Percentiles rank a stretch among this genome's conserved stretches.
Conservation (phyloP, 1,140 invertebrate species). For the Wasmannia auropunctata region DNA sequence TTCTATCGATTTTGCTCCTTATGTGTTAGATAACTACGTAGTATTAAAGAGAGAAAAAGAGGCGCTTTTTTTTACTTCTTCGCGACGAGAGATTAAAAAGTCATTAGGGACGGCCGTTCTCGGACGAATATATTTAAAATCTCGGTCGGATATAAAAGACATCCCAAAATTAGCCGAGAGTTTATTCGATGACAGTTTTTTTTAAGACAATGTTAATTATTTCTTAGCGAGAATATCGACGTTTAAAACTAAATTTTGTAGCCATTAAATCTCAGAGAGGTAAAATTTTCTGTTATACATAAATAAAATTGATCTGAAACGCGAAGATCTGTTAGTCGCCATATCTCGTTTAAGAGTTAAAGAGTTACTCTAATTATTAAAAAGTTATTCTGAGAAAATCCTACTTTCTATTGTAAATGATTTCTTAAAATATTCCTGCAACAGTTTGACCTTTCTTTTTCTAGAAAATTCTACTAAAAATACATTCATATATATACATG, state of each 20-base stretch:
- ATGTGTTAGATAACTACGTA: slow-evolving; percentile 2
- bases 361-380: no score
- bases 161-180: neutral
- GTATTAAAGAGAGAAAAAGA: neutral
- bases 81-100: slow-evolving; percentile 21
- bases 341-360: no score
- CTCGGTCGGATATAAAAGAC: neutral
- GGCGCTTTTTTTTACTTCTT: neutral
- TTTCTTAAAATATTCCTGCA: neutral
- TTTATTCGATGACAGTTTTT: neutral
- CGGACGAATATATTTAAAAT: neutral
- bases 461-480: neutral
- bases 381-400: neutral
- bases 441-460: neutral
- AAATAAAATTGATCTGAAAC: neutral
- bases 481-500: neutral
- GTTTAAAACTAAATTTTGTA: neutral
- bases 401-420: neutral
- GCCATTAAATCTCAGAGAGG: neutral
- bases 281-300: neutral
- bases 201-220: neutral
- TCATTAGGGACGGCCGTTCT: neutral
- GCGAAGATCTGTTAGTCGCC: neutral
- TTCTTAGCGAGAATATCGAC: neutral
- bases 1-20: neutral